Evolutionary conservation across 2,113 vertebrate genomes (phyloP), one percentile per base, ranked within the genome.

Genomic region (Ctenomys sociabilis): DNA sequence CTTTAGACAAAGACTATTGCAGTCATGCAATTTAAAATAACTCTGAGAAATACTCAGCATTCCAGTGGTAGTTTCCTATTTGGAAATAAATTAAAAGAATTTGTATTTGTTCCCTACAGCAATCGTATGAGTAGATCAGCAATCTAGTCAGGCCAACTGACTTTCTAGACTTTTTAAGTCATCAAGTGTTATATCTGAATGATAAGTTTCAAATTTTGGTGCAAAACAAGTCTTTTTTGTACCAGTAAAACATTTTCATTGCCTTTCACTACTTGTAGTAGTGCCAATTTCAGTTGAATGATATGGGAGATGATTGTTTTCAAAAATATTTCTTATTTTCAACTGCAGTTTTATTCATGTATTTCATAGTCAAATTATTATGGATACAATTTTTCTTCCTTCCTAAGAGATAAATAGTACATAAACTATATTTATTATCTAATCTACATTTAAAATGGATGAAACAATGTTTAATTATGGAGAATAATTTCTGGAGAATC

Each of bases 281-380:
- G 2, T 24, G 21, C 19, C 35, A 72, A 72, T 59, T 49, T 82
- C 16, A 24, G 66, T 95, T 90, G 14, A 37, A 70, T 70, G 11
- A 54, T 66, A 12, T 49, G 5, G 19, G 13, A 9, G 9, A 26
- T 61, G 45, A 77, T 49, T 90, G 84, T 37, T 92, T 90, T 37
- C 37, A 70, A 87, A 78, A 93, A n/a, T 85, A 83, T 49, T 92
- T 78, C 30, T 57, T 70, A 87, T 49, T 81, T 92, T 59, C 5
- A 91, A 37, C 2, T 90, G 5, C 7, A 59, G 12, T 14, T 59
- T 5, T 59, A 59, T 11, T 70, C n/a, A 59, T 45, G 37, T 2
- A 85, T 43, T 78, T 93, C 59, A 68, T 35, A 40, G 68, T 5
- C 12, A 59, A 26, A 88, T 88, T 88, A 4, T 87, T 22, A 43